Evolutionary conservation across 1,140 invertebrate genomes (phyloP).

Genomic region (silkworm (Bombyx mori)): DNA sequence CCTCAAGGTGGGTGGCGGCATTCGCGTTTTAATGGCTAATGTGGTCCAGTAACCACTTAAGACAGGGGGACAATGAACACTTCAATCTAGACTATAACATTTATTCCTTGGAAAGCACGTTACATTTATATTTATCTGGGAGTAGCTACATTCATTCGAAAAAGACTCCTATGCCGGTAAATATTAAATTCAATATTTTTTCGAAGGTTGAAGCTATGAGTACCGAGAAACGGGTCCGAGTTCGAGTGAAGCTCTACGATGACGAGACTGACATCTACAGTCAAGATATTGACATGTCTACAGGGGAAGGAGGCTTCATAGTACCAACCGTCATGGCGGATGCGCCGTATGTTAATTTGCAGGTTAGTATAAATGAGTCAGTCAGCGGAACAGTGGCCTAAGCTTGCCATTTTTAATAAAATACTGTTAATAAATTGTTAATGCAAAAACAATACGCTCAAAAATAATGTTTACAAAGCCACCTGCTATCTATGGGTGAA

Average conservation of each 20-base stretch:
- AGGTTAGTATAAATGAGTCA: slow-evolving; percentile 53
- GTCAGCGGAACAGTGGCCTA: too few species aligned
- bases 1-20: too few species aligned
- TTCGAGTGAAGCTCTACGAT: slow-evolving; percentile 76
- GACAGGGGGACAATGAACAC: too few species aligned
- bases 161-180: too few species aligned
- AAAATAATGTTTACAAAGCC: too few species aligned
- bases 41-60: too few species aligned
- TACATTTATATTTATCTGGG: not conserved
- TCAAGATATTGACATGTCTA: slow-evolving; percentile 77
- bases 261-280: slow-evolving; percentile 78
- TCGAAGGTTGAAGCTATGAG: slow-evolving; percentile 76
- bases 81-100: too few species aligned
- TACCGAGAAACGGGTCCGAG: slow-evolving; percentile 75
- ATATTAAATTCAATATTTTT: not conserved
- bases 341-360: slow-evolving; percentile 74
- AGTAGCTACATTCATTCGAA: not conserved
- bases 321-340: slow-evolving; percentile 77
- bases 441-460: too few species aligned
- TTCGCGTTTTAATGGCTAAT: too few species aligned
- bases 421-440: too few species aligned
- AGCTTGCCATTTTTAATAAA: too few species aligned
- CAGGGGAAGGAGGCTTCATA: slow-evolving; percentile 75
- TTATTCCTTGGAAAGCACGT: not conserved
- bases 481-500: too few species aligned